Percentiles rank a stretch among this genome's conserved stretches.
These are phyloP conservation scores for Sarcophaga carnaria DNA, from an alignment of 2,888 invertebrate genomes.

Conservation along the genomic window DNA sequence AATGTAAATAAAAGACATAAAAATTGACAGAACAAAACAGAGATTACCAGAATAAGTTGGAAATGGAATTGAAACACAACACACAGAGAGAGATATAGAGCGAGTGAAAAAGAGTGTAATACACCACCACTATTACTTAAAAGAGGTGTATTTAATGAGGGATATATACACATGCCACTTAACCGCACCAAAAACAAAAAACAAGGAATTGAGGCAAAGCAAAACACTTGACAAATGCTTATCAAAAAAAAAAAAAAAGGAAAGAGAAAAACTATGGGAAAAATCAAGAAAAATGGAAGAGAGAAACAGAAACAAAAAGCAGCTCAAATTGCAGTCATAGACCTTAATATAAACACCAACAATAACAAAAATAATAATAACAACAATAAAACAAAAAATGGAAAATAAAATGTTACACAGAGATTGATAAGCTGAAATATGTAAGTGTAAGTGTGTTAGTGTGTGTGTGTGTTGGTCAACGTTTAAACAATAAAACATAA, in stretches of 20 bases:
- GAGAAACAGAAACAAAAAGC: constrained; percentile 50
- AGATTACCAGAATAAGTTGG: neutral
- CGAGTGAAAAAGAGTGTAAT: neutral
- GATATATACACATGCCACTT: constrained; percentile 63
- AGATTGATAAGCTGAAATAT: neutral
- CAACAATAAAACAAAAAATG: constrained; percentile 37
- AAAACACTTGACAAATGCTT: constrained; percentile 57
- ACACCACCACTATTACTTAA: neutral
- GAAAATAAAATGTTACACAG: constrained; percentile 43
- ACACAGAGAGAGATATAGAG: constrained; percentile 13
- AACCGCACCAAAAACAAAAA: constrained; percentile 28
- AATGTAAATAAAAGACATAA: neutral
- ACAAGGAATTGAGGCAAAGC: constrained; percentile 45
- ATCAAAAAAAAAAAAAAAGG: constrained; percentile 45
- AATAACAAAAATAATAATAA: constrained; percentile 27
- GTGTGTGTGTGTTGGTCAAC: constrained; percentile 50
- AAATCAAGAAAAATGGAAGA: constrained; percentile 16
- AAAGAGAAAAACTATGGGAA: constrained; percentile 48
- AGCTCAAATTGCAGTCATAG: constrained; percentile 66
- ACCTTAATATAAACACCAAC: constrained; percentile 55
- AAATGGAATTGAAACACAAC: constrained; percentile 36
- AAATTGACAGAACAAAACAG: constrained; percentile 36
- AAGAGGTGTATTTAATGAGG: constrained; percentile 40
- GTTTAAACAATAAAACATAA: constrained; percentile 39
- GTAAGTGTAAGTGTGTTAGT: neutral